phyloP scores from a whole-genome alignment of 1,140 invertebrate genomes.

The Bombus confusus region DNA sequence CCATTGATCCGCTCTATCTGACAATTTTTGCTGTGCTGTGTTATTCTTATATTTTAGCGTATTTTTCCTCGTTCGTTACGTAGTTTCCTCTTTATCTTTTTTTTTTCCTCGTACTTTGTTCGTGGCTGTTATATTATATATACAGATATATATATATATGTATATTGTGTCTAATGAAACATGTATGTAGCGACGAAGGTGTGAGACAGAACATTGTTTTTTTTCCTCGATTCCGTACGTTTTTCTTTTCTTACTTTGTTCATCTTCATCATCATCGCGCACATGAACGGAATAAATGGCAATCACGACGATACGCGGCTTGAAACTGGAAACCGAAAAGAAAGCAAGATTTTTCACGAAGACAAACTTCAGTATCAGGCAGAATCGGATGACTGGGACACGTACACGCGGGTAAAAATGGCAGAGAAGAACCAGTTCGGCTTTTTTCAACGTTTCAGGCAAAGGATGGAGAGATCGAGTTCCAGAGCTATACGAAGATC shows the following conservation, averaged over 20 bases:
- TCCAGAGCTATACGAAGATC: slow-evolving; percentile 81
- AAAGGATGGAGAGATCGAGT: slow-evolving; percentile 81
- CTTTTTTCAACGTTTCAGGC: slow-evolving; percentile 81
- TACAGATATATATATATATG: too few relatives aligned
- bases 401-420: slow-evolving; percentile 48
- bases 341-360: slow-evolving; percentile 51
- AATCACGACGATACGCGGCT: not conserved
- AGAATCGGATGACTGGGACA: slow-evolving; percentile 66
- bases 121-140: slow-evolving; percentile 38
- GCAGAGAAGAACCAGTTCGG: slow-evolving; percentile 67
- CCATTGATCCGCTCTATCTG: slow-evolving; percentile 64
- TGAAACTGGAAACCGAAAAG: slow-evolving; percentile 54
- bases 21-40: slow-evolving; percentile 70
- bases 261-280: not conserved
- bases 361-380: slow-evolving; percentile 48
- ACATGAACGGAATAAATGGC: not conserved
- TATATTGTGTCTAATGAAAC: slow-evolving; percentile 65
- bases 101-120: slow-evolving; percentile 54
- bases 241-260: not conserved
- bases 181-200: slow-evolving; percentile 41
- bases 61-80: slow-evolving; percentile 65
- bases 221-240: too few relatives aligned
- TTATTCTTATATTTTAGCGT: slow-evolving; percentile 67
- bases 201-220: slow-evolving; percentile 28
- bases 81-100: slow-evolving; percentile 54